phyloP scores from a whole-genome alignment of 2,113 vertebrate species.

The Raphicerus campestris region DNA sequence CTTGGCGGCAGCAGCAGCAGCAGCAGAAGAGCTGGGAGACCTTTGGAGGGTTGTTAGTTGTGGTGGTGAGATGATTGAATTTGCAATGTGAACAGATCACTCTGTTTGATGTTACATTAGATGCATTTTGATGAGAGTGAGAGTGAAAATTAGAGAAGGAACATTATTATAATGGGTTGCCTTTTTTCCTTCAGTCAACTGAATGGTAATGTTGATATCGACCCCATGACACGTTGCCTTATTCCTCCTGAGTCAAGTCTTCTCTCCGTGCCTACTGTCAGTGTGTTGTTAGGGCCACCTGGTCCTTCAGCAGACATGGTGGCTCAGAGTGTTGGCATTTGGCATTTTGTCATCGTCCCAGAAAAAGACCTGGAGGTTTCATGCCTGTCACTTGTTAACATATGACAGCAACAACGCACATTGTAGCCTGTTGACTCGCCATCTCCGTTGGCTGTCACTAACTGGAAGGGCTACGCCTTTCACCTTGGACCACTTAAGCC shows the following conservation, averaged over 20 bases:
- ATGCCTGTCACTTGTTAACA: conserved; percentile 32
- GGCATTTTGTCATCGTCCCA: background rate
- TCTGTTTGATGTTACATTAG: background rate
- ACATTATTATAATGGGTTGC: background rate
- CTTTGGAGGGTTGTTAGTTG: background rate
- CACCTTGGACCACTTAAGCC: background rate
- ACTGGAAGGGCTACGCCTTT: background rate
- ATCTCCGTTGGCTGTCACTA: background rate
- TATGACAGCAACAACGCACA: background rate
- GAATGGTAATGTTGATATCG: background rate
- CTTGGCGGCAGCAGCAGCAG: too few relatives aligned
- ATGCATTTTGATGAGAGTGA: conserved; percentile 23
- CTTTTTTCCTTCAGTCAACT: conserved; percentile 29
- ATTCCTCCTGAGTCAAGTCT: background rate
- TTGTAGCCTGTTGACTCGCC: background rate
- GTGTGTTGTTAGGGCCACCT: background rate
- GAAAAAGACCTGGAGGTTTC: conserved; percentile 19
- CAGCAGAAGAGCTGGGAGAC: background rate
- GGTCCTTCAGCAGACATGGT: background rate
- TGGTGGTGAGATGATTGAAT: background rate
- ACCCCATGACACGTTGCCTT: background rate
- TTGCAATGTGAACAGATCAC: background rate
- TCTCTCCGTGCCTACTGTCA: background rate
- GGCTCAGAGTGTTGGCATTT: background rate
- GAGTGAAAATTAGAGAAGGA: conserved; percentile 25